Percentiles rank a stretch among this genome's conserved stretches.
Evolutionary conservation across 2,888 invertebrate species (phyloP).

Genomic region (Clunio marinus): DNA sequence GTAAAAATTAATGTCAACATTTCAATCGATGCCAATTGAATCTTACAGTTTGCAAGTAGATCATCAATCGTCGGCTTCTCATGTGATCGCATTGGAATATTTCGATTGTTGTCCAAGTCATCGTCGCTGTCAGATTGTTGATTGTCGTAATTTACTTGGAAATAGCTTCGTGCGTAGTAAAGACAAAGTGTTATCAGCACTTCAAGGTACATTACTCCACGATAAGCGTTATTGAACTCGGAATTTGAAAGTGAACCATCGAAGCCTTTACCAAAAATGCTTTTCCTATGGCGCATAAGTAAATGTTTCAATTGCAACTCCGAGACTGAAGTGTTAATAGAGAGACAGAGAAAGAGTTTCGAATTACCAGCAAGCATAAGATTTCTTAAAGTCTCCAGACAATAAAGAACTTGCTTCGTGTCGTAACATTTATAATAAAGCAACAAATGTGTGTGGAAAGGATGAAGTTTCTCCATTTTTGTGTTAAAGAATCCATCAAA

Average conservation of each 20-base stretch:
- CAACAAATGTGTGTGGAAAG: conserved; percentile 77
- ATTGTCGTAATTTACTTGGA: conserved; percentile 47
- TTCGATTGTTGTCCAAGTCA: not conserved
- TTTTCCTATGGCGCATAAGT: conserved; percentile 69
- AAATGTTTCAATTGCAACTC: conserved; percentile 56
- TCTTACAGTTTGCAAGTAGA: conserved; percentile 69
- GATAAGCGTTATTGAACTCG: conserved; percentile 64
- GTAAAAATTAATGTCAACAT: conserved; percentile 66
- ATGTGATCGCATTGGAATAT: conserved; percentile 65
- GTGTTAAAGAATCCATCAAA: conserved; percentile 26
- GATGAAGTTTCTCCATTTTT: conserved; percentile 55
- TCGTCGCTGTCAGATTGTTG: conserved; percentile 42
- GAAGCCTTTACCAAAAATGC: conserved; percentile 67
- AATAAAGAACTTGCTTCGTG: conserved; percentile 67
- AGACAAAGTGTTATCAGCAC: conserved; percentile 69
- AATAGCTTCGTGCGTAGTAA: conserved; percentile 74
- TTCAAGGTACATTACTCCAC: conserved; percentile 77
- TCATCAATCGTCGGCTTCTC: conserved; percentile 64
- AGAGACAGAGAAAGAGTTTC: conserved; percentile 66
- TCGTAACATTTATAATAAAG: conserved; percentile 77
- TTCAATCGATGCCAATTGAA: conserved; percentile 71
- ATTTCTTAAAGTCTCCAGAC: conserved; percentile 68
- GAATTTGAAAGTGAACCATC: conserved; percentile 58
- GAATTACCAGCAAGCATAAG: conserved; percentile 65
- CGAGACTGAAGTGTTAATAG: conserved; percentile 68